These are phyloP conservation scores for Bimastos eiseni DNA, from an alignment of 2,888 invertebrate genomes.

Conservation along the genomic window DNA sequence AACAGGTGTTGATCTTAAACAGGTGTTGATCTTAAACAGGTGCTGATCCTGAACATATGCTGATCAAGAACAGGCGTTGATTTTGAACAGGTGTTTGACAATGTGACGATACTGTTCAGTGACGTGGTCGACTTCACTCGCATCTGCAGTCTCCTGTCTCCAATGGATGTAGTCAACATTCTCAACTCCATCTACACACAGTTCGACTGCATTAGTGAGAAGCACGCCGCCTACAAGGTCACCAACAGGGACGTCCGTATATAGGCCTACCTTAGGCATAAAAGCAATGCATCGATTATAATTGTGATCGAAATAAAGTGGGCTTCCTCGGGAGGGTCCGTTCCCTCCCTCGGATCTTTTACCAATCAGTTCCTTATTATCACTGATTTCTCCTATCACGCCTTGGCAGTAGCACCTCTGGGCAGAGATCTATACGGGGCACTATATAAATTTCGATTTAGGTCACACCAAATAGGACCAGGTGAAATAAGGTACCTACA, in stretches of 20 bases:
- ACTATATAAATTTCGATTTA: too few species aligned
- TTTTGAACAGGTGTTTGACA: conserved; percentile 83
- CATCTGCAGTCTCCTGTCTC: conserved; percentile 91
- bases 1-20: neutral
- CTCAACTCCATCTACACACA: conserved; percentile 92
- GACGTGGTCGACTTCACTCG: conserved; percentile 97
- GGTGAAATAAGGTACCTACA: too few species aligned
- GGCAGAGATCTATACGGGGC: too few species aligned
- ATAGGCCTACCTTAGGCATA: neutral
- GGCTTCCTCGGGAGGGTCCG: too few species aligned
- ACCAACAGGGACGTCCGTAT: neutral
- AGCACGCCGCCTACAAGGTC: conserved; percentile 92
- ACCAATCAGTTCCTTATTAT: too few species aligned
- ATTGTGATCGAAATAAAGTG: too few species aligned
- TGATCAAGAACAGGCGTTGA: neutral
- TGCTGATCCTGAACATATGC: neutral
- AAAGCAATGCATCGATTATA: too few species aligned
- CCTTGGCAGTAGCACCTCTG: too few species aligned
- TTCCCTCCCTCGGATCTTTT: too few species aligned
- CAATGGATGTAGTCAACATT: conserved; percentile 97
- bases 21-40: neutral
- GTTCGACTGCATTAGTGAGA: conserved; percentile 89
- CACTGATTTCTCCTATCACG: too few species aligned
- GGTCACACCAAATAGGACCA: too few species aligned
- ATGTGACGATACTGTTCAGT: conserved; percentile 92